phyloP scores from a whole-genome alignment of 2,888 invertebrate genomes.

The Parascotia fuliginaria region DNA sequence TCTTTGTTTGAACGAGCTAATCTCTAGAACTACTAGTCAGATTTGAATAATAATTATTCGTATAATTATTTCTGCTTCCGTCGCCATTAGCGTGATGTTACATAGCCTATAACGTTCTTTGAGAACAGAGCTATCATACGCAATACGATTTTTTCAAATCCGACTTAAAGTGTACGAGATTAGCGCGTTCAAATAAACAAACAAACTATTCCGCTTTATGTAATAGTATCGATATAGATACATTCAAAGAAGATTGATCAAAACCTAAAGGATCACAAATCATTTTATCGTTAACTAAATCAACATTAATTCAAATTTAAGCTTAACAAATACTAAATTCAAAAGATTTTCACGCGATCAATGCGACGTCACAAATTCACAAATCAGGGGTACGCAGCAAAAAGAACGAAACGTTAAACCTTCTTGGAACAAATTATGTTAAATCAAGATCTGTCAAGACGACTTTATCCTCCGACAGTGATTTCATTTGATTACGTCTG shows the following conservation, averaged over 20 bases:
- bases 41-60: too few species aligned
- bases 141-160: too few species aligned
- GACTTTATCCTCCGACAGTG: conserved; percentile 56
- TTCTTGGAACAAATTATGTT: conserved; percentile 62
- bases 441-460: conserved; percentile 54
- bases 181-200: too few species aligned
- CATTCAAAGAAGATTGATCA: neutral
- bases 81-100: too few species aligned
- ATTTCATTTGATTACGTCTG: conserved; percentile 68
- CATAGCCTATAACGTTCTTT: too few species aligned
- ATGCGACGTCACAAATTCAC: conserved; percentile 52
- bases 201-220: too few species aligned
- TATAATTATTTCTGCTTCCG: too few species aligned
- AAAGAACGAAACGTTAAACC: conserved; percentile 55
- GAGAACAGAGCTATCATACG: too few species aligned
- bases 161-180: too few species aligned
- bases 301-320: conserved; percentile 52
- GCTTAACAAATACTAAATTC: conserved; percentile 62
- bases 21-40: too few species aligned
- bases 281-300: conserved; percentile 20
- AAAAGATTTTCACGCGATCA: conserved; percentile 56
- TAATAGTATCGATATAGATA: too few species aligned
- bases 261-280: conserved; percentile 3
- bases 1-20: too few species aligned
- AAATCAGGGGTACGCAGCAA: conserved; percentile 47